Evolutionary conservation across 2,797 vertebrate species (phyloP).

Genomic region (Hemitrygon akajei): DNA sequence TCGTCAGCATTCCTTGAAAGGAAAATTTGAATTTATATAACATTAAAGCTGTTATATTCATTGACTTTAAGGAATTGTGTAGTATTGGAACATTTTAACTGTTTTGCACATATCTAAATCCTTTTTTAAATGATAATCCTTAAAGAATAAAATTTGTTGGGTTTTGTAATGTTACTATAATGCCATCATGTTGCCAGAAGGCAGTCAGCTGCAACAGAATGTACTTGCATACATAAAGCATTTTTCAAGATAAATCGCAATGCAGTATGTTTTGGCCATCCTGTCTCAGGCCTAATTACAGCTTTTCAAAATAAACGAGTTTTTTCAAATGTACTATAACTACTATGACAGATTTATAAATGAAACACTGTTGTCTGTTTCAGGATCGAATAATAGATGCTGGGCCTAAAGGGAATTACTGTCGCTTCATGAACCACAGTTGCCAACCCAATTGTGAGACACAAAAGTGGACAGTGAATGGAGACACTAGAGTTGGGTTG

Average conservation of each 20-base stretch:
- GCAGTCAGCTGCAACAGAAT: neutral
- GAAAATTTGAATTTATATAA: neutral
- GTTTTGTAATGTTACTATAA: neutral
- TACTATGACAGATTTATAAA: neutral
- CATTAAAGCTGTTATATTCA: neutral
- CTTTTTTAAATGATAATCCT: too few species aligned
- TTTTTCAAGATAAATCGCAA: neutral
- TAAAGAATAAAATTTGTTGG: neutral
- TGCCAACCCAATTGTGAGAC: slow-evolving; percentile 98
- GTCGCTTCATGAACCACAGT: slow-evolving; percentile 98
- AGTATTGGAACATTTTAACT: too few species aligned
- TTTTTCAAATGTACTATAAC: too few species aligned
- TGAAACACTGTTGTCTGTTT: slow-evolving; percentile 27
- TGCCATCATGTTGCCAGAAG: neutral
- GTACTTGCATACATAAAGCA: neutral
- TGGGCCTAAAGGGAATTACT: slow-evolving; percentile 95
- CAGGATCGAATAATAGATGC: slow-evolving; percentile 96
- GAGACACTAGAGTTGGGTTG: slow-evolving; percentile 87
- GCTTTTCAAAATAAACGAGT: neutral
- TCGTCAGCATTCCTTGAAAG: neutral
- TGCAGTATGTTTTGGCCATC: neutral
- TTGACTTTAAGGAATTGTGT: neutral
- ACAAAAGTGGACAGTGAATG: slow-evolving; percentile 96
- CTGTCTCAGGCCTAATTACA: neutral
- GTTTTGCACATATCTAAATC: neutral